Evolutionary conservation across 92 coral and sea anemone species (phyloP).

Genomic region (Palythoa caribaeorum): DNA sequence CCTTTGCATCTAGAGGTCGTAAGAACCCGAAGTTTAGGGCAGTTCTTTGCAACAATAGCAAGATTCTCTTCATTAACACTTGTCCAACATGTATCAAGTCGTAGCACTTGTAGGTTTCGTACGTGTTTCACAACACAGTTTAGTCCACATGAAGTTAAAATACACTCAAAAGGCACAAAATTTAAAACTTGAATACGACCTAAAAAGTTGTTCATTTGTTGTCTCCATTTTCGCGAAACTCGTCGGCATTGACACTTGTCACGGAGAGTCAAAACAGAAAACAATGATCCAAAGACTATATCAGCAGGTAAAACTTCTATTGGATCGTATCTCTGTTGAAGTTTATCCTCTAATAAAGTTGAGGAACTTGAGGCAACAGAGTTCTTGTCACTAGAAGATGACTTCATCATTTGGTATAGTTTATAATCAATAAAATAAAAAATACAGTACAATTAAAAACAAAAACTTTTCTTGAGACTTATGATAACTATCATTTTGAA

Average conservation of each 20-base stretch:
- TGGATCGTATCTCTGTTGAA: slow-evolving; percentile 42
- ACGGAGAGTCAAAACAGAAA: slow-evolving; percentile 58
- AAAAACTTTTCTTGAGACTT: background rate
- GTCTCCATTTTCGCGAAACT: slow-evolving; percentile 78
- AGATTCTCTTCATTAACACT: slow-evolving; percentile 85
- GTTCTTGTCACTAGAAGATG: background rate
- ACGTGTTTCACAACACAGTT: slow-evolving; percentile 57
- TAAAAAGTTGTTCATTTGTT: slow-evolving; percentile 51
- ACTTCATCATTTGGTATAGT: background rate
- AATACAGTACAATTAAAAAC: too few species aligned
- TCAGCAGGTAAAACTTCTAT: slow-evolving; percentile 61
- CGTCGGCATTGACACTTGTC: slow-evolving; percentile 73
- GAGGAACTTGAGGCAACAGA: background rate
- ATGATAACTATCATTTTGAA: background rate
- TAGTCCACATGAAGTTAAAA: slow-evolving; percentile 72
- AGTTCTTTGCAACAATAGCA: slow-evolving; percentile 73
- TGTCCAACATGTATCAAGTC: slow-evolving; percentile 84
- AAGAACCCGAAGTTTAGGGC: slow-evolving; percentile 77
- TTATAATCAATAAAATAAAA: too few species aligned
- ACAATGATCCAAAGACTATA: slow-evolving; percentile 64
- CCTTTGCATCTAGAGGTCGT: slow-evolving; percentile 80
- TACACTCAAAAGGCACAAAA: slow-evolving; percentile 76
- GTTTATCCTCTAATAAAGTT: background rate
- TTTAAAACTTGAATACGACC: slow-evolving; percentile 55
- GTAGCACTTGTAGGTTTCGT: slow-evolving; percentile 75